phyloP scores from a whole-genome alignment of 1,140 invertebrate species.

The Scaptomyza hsui region DNA sequence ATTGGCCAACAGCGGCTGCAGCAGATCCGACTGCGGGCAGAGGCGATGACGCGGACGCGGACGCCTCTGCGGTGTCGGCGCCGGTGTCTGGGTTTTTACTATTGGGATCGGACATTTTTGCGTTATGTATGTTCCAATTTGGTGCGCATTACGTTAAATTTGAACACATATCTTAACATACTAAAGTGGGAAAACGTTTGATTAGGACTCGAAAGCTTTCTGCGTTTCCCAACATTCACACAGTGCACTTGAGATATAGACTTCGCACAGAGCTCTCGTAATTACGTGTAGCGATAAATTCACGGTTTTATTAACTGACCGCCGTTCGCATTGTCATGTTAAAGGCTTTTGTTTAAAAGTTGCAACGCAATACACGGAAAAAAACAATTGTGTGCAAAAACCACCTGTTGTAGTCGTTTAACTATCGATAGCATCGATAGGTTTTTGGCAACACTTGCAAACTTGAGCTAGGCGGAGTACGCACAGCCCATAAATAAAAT shows the following conservation, averaged over 20 bases:
- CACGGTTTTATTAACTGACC: neutral
- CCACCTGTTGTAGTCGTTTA: slow-evolving; percentile 16
- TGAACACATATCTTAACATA: slow-evolving; percentile 10
- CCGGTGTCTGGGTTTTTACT: slow-evolving; percentile 13
- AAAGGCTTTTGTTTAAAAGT: slow-evolving; percentile 4
- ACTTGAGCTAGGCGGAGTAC: neutral
- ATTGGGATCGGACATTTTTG: slow-evolving; percentile 26
- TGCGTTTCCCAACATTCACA: slow-evolving; percentile 25
- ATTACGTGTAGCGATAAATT: neutral
- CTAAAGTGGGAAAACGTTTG: slow-evolving; percentile 36
- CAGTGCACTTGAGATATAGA: neutral
- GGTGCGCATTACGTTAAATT: slow-evolving; percentile 18
- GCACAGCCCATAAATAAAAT: too few species aligned
- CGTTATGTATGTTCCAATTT: slow-evolving; percentile 29
- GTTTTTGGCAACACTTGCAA: neutral
- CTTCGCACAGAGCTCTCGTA: neutral
- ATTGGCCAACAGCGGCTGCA: slow-evolving; percentile 3
- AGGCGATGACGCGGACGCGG: slow-evolving; percentile 2
- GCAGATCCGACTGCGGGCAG: neutral
- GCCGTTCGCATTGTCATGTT: neutral
- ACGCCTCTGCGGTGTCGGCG: slow-evolving; percentile 4
- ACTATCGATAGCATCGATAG: slow-evolving; percentile 18
- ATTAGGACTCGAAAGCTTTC: slow-evolving; percentile 24
- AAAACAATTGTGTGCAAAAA: slow-evolving; percentile 30
- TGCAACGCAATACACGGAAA: slow-evolving; percentile 13